These are phyloP conservation scores for Neoseiulus cucumeris DNA, from an alignment of 1,140 invertebrate genomes.

Conservation along the genomic window DNA sequence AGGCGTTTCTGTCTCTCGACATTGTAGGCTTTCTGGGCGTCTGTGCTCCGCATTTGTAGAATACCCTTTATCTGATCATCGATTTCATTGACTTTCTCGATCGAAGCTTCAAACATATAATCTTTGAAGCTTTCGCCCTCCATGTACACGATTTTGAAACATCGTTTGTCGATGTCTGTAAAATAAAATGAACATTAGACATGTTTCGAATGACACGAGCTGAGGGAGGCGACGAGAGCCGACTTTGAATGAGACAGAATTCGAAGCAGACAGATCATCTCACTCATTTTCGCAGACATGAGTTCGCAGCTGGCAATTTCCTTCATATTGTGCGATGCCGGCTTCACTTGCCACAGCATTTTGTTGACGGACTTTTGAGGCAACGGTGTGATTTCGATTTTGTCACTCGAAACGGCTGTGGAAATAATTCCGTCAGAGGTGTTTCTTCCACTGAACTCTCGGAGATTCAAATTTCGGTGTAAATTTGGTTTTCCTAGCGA, in stretches of 20 bases:
- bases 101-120: not conserved
- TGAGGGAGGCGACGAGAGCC: too few relatives aligned
- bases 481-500: too few relatives aligned
- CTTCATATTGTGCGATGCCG: conserved; percentile 59
- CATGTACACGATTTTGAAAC: not conserved
- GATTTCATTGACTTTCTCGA: not conserved
- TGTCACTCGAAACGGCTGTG: conserved; percentile 58
- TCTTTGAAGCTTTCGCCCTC: not conserved
- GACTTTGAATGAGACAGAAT: too few relatives aligned
- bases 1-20: not conserved
- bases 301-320: conserved; percentile 64
- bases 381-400: conserved; percentile 70
- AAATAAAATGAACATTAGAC: too few relatives aligned
- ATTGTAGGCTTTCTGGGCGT: not conserved
- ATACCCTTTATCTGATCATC: not conserved
- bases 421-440: too few relatives aligned
- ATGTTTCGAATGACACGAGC: too few relatives aligned
- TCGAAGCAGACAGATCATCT: too few relatives aligned
- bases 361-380: conserved; percentile 39
- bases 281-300: conserved; percentile 33
- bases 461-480: too few relatives aligned
- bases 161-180: not conserved
- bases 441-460: too few relatives aligned
- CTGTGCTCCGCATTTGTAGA: not conserved
- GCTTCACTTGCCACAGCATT: conserved; percentile 41